These are phyloP conservation scores for Dendrolimus pini DNA, from an alignment of 2,888 invertebrate genomes.

Conservation along the genomic window DNA sequence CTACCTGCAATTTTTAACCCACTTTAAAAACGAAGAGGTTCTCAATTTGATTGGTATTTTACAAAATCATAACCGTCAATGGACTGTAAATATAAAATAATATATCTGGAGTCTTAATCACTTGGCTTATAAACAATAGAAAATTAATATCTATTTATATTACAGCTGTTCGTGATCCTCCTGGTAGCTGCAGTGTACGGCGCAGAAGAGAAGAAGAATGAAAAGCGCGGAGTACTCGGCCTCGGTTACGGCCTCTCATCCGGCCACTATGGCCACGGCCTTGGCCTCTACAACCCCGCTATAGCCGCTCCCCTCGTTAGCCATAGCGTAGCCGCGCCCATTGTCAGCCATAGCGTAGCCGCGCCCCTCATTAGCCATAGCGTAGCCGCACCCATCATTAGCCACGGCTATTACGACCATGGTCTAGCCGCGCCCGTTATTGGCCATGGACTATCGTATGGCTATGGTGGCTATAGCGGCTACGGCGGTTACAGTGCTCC, in stretches of 20 bases:
- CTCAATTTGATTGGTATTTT: too few relatives aligned
- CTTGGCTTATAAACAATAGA: too few relatives aligned
- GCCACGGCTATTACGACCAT: constrained; percentile 26
- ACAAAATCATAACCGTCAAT: too few relatives aligned
- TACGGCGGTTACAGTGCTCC: constrained; percentile 18
- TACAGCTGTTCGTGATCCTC: constrained; percentile 49
- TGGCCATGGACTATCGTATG: constrained; percentile 24
- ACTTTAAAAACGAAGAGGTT: too few relatives aligned
- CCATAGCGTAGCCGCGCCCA: constrained; percentile 9
- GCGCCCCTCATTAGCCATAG: constrained; percentile 22
- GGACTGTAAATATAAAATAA: too few relatives aligned
- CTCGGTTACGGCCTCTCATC: constrained; percentile 49
- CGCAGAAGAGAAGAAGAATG: constrained; percentile 64
- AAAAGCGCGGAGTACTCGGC: constrained; percentile 65
- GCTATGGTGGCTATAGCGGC: constrained; percentile 7
- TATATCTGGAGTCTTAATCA: too few relatives aligned
- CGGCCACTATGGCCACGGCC: constrained; percentile 38
- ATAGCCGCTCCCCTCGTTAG: constrained; percentile 20
- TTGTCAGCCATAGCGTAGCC: constrained; percentile 18
- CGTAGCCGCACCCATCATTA: constrained; percentile 21
- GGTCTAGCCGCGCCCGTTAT: constrained; percentile 18
- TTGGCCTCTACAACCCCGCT: constrained; percentile 26
- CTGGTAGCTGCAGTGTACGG: constrained; percentile 44
- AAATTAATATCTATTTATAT: neutral
- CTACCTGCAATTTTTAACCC: too few relatives aligned